Percentiles rank a stretch among this genome's conserved stretches.
These are phyloP conservation scores for Semaprochilodus insignis DNA, from an alignment of 2,797 vertebrate genomes.

Conservation along the genomic window DNA sequence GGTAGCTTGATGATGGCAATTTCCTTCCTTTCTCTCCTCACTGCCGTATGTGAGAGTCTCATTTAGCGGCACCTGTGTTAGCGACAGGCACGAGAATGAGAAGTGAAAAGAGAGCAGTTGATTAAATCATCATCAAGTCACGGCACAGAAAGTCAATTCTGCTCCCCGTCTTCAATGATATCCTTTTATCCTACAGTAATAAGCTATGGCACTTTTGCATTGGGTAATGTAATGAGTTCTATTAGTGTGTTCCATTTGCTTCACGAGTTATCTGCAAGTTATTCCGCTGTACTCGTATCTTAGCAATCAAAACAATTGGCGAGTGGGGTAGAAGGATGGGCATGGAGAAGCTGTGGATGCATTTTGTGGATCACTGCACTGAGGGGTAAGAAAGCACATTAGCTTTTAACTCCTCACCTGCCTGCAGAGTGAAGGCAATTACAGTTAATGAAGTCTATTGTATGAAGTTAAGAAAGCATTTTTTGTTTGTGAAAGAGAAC, in stretches of 20 bases:
- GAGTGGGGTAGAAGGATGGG: conserved; percentile 62
- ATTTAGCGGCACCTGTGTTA: conserved; percentile 97
- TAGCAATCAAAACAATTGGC: conserved; percentile 96
- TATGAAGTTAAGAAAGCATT: conserved; percentile 41
- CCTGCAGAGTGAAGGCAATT: conserved; percentile 48
- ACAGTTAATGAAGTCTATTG: conserved; percentile 20
- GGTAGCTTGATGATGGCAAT: conserved; percentile 92
- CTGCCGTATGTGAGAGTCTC: conserved; percentile 63
- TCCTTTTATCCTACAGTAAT: conserved; percentile 99
- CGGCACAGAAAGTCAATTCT: conserved; percentile 99
- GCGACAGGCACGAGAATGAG: conserved; percentile 95
- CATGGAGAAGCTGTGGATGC: conserved; percentile 79
- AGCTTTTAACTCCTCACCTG: conserved; percentile 83
- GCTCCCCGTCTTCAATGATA: conserved; percentile 99
- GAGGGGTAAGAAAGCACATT: conserved; percentile 79
- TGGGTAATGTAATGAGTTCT: conserved; percentile 99
- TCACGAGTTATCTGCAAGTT: conserved; percentile 97
- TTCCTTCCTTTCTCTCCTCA: conserved; percentile 73
- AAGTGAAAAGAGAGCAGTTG: conserved; percentile 99
- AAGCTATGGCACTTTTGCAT: conserved; percentile 99
- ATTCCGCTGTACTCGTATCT: conserved; percentile 93
- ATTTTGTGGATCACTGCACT: conserved; percentile 88
- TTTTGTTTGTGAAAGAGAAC: not conserved
- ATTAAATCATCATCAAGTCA: conserved; percentile 99
- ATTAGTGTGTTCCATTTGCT: conserved; percentile 99